Evolutionary conservation across 2,797 vertebrate species (phyloP).

Genomic region (Eleutherodactylus coqui): DNA sequence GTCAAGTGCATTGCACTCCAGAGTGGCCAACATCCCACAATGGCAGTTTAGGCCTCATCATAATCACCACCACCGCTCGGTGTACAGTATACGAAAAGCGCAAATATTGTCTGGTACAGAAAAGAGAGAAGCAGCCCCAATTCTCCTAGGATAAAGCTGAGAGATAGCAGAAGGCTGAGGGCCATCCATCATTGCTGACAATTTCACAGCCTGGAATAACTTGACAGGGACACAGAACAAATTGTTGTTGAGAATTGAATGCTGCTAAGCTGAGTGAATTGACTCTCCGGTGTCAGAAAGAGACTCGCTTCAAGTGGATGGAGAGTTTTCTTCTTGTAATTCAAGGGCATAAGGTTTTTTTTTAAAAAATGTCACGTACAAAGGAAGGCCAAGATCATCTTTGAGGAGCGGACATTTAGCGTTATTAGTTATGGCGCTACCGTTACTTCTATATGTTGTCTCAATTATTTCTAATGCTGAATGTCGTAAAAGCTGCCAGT

Average conservation of each 20-base stretch:
- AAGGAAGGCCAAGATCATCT: neutral
- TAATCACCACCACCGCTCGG: slow-evolving; percentile 75
- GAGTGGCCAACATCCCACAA: slow-evolving; percentile 67
- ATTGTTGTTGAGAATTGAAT: slow-evolving; percentile 83
- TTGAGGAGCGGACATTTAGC: neutral
- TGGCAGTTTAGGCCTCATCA: slow-evolving; percentile 75
- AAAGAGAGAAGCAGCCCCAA: slow-evolving; percentile 78
- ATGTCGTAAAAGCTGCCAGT: neutral
- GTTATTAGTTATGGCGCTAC: neutral
- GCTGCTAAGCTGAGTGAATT: slow-evolving; percentile 87
- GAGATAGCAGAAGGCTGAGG: slow-evolving; percentile 96
- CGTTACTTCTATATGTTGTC: neutral
- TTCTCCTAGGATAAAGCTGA: slow-evolving; percentile 89
- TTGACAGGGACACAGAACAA: slow-evolving; percentile 83
- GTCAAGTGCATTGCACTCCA: slow-evolving; percentile 39
- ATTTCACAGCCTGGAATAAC: slow-evolving; percentile 89
- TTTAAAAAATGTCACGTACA: slow-evolving; percentile 43
- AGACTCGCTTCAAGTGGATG: slow-evolving; percentile 72
- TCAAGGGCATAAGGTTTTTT: slow-evolving; percentile 61
- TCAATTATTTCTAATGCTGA: neutral
- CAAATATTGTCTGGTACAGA: slow-evolving; percentile 86
- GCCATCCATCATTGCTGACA: slow-evolving; percentile 97
- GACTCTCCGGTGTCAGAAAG: slow-evolving; percentile 86
- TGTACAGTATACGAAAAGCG: slow-evolving; percentile 67
- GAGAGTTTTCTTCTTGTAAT: slow-evolving; percentile 67